Conservation (phyloP, 2,113 vertebrate genomes). For the Athene noctua region DNA sequence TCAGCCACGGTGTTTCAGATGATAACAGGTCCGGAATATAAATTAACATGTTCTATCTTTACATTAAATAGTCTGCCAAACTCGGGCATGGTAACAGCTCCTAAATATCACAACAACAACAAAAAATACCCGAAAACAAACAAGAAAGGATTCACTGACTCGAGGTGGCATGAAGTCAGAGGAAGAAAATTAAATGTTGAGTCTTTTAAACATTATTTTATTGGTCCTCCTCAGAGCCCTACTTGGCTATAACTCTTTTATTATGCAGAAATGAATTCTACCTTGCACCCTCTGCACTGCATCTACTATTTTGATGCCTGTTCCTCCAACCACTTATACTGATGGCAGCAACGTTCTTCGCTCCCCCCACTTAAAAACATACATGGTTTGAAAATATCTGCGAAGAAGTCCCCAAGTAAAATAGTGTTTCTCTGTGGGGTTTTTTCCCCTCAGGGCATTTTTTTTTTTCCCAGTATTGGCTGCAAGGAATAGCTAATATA, state of each 20-base stretch:
- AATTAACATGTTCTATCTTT: not conserved
- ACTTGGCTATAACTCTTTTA: not conserved
- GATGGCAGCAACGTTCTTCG: not conserved
- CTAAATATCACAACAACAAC: not conserved
- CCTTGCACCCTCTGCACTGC: not conserved
- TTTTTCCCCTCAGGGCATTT: not conserved
- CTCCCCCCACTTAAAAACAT: not conserved
- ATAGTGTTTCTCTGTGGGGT: not conserved
- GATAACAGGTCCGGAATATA: not conserved
- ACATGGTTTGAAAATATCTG: not conserved
- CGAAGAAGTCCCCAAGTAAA: not conserved
- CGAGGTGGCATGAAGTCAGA: not conserved
- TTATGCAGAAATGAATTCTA: not conserved
- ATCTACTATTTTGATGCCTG: not conserved
- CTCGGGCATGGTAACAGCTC: not conserved
- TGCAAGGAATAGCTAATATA: not conserved
- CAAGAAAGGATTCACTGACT: not conserved
- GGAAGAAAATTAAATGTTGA: not conserved
- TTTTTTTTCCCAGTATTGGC: not conserved
- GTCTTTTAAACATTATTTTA: not conserved
- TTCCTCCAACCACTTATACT: not conserved
- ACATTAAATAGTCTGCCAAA: not conserved
- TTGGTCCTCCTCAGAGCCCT: not conserved
- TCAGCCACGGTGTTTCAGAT: not conserved
- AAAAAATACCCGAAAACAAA: not conserved